Percentiles rank a stretch among this genome's conserved stretches.
Conservation (phyloP, 2,797 vertebrate genomes). For the Etheostoma perlongum region DNA sequence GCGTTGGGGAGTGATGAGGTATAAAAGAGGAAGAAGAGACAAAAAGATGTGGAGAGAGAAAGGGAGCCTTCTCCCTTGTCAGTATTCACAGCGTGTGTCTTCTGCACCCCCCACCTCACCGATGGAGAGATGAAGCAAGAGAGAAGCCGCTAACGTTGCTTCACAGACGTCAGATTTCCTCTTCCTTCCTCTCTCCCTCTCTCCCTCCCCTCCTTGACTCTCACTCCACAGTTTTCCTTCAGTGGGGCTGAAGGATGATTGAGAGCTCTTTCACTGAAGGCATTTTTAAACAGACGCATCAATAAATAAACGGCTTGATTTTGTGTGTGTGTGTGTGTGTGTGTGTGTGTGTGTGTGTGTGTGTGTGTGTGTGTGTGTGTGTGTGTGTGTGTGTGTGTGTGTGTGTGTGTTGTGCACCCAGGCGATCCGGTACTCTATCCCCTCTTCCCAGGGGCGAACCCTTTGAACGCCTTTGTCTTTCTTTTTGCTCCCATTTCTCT, state of each 20-base stretch:
- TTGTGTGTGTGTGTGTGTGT: conserved; percentile 22
- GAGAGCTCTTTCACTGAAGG: conserved; percentile 63
- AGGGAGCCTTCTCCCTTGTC: conserved; percentile 49
- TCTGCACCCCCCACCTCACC: conserved; percentile 49
- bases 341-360: conserved; percentile 10
- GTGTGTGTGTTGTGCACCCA: not conserved
- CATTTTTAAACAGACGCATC: conserved; percentile 67
- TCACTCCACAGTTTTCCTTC: conserved; percentile 44
- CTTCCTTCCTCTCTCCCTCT: not conserved
- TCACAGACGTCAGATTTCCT: conserved; percentile 51
- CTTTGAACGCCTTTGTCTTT: conserved; percentile 62
- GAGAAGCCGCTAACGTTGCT: conserved; percentile 44
- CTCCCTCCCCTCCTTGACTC: not conserved
- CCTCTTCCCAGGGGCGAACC: conserved; percentile 47
- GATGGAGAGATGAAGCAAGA: conserved; percentile 58
- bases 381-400: conserved; percentile 25
- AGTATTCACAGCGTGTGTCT: conserved; percentile 66
- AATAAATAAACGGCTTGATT: conserved; percentile 71
- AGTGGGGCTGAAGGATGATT: conserved; percentile 66
- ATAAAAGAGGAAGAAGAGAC: conserved; percentile 26
- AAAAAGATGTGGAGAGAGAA: conserved; percentile 21
- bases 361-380: conserved; percentile 13
- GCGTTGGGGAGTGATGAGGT: conserved; percentile 1
- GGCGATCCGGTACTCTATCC: conserved; percentile 40
- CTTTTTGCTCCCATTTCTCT: conserved; percentile 38